Evolutionary conservation across 2,113 vertebrate species (phyloP), one percentile per base, ranked within the genome.

Genomic region (Gambusia affinis): DNA sequence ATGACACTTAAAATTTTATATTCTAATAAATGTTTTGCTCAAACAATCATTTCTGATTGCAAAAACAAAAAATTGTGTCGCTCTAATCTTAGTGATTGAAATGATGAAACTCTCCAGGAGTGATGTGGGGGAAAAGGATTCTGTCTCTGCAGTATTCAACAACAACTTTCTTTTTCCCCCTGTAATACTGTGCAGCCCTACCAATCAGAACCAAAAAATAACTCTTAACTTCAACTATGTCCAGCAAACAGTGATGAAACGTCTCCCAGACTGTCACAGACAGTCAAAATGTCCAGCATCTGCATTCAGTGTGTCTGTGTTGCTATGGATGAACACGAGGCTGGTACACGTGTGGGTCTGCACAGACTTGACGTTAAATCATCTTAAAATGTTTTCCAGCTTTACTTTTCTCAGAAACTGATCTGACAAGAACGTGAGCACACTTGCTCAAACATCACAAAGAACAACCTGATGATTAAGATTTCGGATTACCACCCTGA

Each of bases 381-480:
- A 10, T n/a, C 8, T 12, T 1, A 28, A 61, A 57, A 64, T 29
- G 15, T 11, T 75, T 47, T 15, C 15, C 8, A 7, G 19, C 22
- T 60, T 12, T 27, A 29, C 44, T 66, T 3, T 37, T 61, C 22
- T 30, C 30, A n/a, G 44, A 72, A 57, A 24, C 10, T 11, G 37
- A 51, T 65, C 54, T 64, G 5, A 35, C 28, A 17, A 22, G 17
- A 24, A 70, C 57, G 60, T 61, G 29, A 72, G 39, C 3, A 60
- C 3, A 78, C n/a, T 17, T 75, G 63, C 3, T 67, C 60, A 54
- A 61, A 70, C 31, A 35, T n/a, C 19, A 65, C 31, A 61, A 27
- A 37, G 24, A 61, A 3, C 64, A 35, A 42, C 7, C 3, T 37
- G 72, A 75, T 69, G 60, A 76, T 72, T 70, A 24, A 29, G 33